Evolutionary conservation across 2,888 invertebrate genomes (phyloP), one percentile per base, ranked within the genome.

Genomic region (Neria commutata): DNA sequence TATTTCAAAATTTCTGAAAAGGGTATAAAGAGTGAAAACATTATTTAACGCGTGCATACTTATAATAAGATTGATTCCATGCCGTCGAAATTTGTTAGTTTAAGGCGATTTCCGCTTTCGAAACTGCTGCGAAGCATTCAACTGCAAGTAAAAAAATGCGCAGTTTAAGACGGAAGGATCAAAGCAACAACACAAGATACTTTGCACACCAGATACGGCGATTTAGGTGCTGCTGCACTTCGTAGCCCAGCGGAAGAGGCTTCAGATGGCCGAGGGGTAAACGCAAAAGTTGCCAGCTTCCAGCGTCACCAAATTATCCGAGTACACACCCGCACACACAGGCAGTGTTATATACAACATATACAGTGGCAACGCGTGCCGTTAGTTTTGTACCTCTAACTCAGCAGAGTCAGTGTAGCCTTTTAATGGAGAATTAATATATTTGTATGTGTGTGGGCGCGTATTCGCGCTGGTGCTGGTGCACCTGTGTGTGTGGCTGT

Each of bases 41-140:
- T 54, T 47, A 51, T 57, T 52, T 8, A 55, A n/a, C 34, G 25
- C 14, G n/a, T n/a, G n/a, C n/a, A n/a, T n/a, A n/a, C n/a, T n/a
- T n/a, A n/a, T n/a, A n/a, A n/a, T n/a, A n/a, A n/a, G n/a, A n/a
- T n/a, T n/a, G n/a, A n/a, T n/a, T n/a, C n/a, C n/a, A n/a, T n/a
- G n/a, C n/a, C n/a, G n/a, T n/a, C n/a, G n/a, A n/a, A n/a, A n/a
- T n/a, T n/a, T n/a, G n/a, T n/a, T n/a, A n/a, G n/a, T n/a, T n/a
- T n/a, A n/a, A n/a, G n/a, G n/a, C n/a, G n/a, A n/a, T n/a, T n/a
- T n/a, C n/a, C n/a, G n/a, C n/a, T n/a, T n/a, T n/a, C n/a, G n/a
- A n/a, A n/a, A n/a, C n/a, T n/a, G n/a, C n/a, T n/a, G n/a, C n/a
- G n/a, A n/a, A n/a, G n/a, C n/a, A 37, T 37, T n/a, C 14, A 37